Conservation (phyloP, 2,888 invertebrate genomes). For the Sicus ferrugineus region DNA sequence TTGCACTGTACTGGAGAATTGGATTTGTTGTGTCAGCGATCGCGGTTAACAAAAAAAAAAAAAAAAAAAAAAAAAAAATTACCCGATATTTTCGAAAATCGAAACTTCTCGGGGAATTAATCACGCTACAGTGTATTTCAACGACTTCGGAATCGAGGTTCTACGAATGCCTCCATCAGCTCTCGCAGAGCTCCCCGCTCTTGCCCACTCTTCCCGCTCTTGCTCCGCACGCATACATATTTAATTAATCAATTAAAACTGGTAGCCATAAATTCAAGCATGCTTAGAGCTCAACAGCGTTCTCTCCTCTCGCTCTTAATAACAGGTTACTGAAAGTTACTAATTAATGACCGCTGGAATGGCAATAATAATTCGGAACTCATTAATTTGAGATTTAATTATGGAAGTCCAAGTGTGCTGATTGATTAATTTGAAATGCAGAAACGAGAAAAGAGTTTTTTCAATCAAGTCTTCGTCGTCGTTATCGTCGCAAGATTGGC, state of each 20-base stretch:
- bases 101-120: too few relatives aligned
- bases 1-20: too few relatives aligned
- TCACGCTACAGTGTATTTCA: too few relatives aligned
- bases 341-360: constrained; percentile 59
- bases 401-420: constrained; percentile 44
- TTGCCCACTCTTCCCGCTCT: not conserved
- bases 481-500: too few relatives aligned
- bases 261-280: constrained; percentile 45
- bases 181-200: too few relatives aligned
- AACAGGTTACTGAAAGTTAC: constrained; percentile 29
- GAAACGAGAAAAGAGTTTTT: constrained; percentile 10
- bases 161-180: too few relatives aligned
- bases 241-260: constrained; percentile 24
- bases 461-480: constrained; percentile 7
- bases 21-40: too few relatives aligned
- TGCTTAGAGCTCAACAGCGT: constrained; percentile 41
- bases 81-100: too few relatives aligned
- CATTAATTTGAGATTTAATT: constrained; percentile 61
- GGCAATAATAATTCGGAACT: constrained; percentile 59
- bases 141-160: not conserved
- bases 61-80: too few relatives aligned
- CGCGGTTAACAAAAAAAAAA: too few relatives aligned
- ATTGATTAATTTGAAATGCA: constrained; percentile 3
- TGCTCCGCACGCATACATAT: not conserved
- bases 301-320: constrained; percentile 19